Base-by-base conservation (phyloP, 2,888 invertebrate genomes). In the Seira musarum region DNA sequence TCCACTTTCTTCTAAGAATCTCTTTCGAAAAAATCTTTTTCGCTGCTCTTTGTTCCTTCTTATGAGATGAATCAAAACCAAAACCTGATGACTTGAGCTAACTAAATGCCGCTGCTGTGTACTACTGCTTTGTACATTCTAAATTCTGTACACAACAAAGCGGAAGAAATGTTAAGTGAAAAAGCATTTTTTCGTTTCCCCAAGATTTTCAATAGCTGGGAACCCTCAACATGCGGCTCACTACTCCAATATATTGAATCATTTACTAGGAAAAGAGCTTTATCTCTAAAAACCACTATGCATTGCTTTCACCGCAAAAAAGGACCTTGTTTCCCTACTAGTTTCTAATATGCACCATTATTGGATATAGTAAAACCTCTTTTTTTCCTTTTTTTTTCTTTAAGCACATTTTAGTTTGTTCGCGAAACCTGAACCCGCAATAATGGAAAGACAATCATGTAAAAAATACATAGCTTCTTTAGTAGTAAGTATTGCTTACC, bases 181-280 rank as follows among this genome's bases (percentile, higher is more conserved):
- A 68, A 53, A 49, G 49, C 30, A 8, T 64, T 64, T 40, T 40
- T 40, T 40, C 13, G 40, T 5, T 40, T 40, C 40, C 13, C 40
- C 13, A 40, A 40, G 40, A 40, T 40, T 40, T 40, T 40, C 13
- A 5, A 40, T 8, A 5, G 40, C 40, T 40, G 40, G 40, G 40
- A 40, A 40, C 5, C 6, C 40, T 40, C 40, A 40, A 40, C 5
- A 13, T 40, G 40, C 40, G 40, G 40, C 60, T 24, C 25, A 0
- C 35, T 35, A 17, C 25, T 67, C 21, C 57, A 66, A 74, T 67
- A 66, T 60, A 74, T 74, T 74, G 74, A 74, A 74, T 74, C 67
- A 74, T 74, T 74, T 74, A 74, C 35, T 21, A 70, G 30, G 25
- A 65, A 65, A 57, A 65, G 25, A 63, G 30, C 53, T 72, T 72